Percentiles rank a stretch among this genome's conserved stretches.
phyloP scores from a whole-genome alignment of 2,888 invertebrate species.

The Drosophila affinis region DNA sequence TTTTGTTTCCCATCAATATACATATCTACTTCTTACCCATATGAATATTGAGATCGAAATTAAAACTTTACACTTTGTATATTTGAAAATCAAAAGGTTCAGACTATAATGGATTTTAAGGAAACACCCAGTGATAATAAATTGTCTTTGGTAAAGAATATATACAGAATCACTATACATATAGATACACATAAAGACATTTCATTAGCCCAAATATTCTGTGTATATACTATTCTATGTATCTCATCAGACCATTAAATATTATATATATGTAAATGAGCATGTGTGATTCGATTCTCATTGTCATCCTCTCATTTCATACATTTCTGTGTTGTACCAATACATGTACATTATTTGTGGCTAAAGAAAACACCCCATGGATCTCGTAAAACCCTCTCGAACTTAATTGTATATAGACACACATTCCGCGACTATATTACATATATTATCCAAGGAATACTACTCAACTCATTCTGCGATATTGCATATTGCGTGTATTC shows the following conservation, averaged over 20 bases:
- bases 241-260: no score
- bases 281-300: background rate
- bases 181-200: conserved; percentile 51
- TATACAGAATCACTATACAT: conserved; percentile 51
- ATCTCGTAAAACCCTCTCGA: background rate
- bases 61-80: conserved; percentile 72
- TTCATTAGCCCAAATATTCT: conserved; percentile 25
- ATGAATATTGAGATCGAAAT: conserved; percentile 60
- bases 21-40: conserved; percentile 9
- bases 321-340: conserved; percentile 29
- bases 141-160: conserved; percentile 93
- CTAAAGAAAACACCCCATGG: background rate
- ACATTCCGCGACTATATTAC: no score
- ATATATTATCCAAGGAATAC: background rate
- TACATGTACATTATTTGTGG: background rate
- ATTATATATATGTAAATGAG: background rate
- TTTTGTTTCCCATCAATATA: conserved; percentile 38
- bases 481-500: background rate
- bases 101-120: conserved; percentile 95
- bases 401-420: no score
- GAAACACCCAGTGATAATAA: conserved; percentile 94
- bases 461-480: background rate
- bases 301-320: conserved; percentile 29
- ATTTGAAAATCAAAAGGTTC: conserved; percentile 86
- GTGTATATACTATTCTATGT: background rate